Conservation (phyloP, 1,140 invertebrate genomes). For the Macrosteles quadrilineatus region DNA sequence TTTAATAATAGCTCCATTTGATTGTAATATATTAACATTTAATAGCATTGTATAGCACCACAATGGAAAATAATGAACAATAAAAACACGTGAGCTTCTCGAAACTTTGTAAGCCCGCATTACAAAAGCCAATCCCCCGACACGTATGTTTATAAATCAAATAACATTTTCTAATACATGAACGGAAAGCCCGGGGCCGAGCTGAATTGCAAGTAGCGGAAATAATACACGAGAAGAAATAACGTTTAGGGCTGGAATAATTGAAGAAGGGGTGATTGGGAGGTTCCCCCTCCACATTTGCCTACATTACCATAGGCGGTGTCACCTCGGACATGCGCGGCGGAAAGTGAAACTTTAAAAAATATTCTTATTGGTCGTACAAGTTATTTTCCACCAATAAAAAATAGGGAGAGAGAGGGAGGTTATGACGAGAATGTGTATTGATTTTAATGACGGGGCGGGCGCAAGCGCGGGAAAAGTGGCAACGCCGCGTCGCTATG, state of each 20-base stretch:
- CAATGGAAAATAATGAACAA: no score
- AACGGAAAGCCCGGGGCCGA: slow-evolving; percentile 3
- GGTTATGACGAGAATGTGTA: slow-evolving; percentile 26
- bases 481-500: not conserved
- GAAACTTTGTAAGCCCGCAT: no score
- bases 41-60: no score
- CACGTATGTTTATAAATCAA: slow-evolving; percentile 22
- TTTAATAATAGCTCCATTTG: no score
- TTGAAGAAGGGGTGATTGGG: not conserved
- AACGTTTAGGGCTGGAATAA: slow-evolving; percentile 19
- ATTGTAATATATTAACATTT: no score
- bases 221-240: slow-evolving; percentile 25
- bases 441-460: slow-evolving; percentile 33
- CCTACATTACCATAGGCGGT: slow-evolving; percentile 28
- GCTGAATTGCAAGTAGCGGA: slow-evolving; percentile 15
- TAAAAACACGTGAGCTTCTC: no score
- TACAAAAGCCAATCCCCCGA: no score
- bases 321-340: slow-evolving; percentile 8
- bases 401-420: slow-evolving; percentile 25
- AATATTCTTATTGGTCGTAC: slow-evolving; percentile 35
- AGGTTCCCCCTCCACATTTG: slow-evolving; percentile 1
- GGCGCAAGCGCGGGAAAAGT: not conserved
- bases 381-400: slow-evolving; percentile 33
- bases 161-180: slow-evolving; percentile 22
- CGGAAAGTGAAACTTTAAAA: slow-evolving; percentile 35